These are phyloP conservation scores for Pogonomyrmex californicus DNA, from an alignment of 1,140 invertebrate genomes.

Conservation along the genomic window DNA sequence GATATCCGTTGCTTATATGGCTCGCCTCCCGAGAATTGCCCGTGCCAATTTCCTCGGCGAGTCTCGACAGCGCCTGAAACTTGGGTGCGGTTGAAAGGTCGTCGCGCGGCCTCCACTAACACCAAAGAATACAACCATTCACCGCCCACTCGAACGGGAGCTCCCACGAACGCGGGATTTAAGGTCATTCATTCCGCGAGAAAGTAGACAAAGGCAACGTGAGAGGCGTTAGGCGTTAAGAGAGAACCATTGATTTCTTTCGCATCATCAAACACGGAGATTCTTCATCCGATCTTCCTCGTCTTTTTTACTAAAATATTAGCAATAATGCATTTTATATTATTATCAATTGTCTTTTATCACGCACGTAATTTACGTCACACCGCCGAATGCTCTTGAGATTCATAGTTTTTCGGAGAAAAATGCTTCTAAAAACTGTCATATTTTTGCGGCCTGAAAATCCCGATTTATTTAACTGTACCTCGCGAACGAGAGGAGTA, in stretches of 20 bases:
- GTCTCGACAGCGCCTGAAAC: conserved; percentile 39
- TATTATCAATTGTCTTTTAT: neutral
- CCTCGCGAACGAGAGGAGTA: neutral
- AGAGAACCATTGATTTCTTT: conserved; percentile 9
- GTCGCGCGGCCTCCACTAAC: conserved; percentile 63
- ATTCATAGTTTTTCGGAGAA: neutral
- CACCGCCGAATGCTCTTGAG: neutral
- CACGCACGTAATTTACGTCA: neutral
- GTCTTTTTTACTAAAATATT: neutral
- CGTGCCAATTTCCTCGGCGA: conserved; percentile 12
- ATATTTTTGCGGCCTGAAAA: conserved; percentile 4
- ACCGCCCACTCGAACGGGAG: conserved; percentile 41
- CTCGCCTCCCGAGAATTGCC: neutral
- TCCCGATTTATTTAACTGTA: conserved; percentile 25
- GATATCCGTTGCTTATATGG: neutral
- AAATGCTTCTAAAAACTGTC: neutral
- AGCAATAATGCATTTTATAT: neutral
- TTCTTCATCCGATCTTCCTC: neutral
- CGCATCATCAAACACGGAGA: neutral
- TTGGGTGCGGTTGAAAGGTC: conserved; percentile 70
- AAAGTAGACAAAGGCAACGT: conserved; percentile 19
- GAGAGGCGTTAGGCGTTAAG: neutral
- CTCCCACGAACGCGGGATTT: conserved; percentile 47
- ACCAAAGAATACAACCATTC: conserved; percentile 59
- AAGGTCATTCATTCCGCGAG: conserved; percentile 56